Percentiles rank a stretch among this genome's conserved stretches.
These are phyloP conservation scores for Andrena hattorfiana DNA, from an alignment of 2,888 invertebrate genomes.

Conservation along the genomic window DNA sequence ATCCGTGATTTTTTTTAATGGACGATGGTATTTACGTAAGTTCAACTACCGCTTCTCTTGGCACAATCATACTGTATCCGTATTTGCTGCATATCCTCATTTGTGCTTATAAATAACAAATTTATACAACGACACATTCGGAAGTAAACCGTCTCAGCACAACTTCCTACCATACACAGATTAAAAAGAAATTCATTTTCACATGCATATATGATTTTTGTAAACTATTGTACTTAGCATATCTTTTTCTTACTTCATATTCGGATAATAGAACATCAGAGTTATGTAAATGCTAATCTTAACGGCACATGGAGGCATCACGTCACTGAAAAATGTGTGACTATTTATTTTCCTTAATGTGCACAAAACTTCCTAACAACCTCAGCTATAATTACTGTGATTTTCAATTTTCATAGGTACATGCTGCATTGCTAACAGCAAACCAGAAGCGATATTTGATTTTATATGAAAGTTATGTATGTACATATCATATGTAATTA, in stretches of 20 bases:
- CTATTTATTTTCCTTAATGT: neutral
- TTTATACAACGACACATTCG: constrained; percentile 40
- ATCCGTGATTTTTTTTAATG: constrained; percentile 11
- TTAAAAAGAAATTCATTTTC: constrained; percentile 36
- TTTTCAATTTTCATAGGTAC: neutral
- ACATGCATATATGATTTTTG: constrained; percentile 26
- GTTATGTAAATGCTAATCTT: neutral
- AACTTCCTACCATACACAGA: constrained; percentile 53
- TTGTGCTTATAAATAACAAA: constrained; percentile 29
- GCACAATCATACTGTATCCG: constrained; percentile 5
- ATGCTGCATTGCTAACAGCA: neutral
- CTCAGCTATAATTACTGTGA: neutral
- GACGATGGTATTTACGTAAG: constrained; percentile 8
- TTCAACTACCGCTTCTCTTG: constrained; percentile 22
- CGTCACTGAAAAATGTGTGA: neutral
- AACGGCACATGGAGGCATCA: neutral
- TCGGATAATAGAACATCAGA: constrained; percentile 3
- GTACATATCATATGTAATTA: no score
- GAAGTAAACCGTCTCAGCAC: constrained; percentile 33
- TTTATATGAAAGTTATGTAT: no score
- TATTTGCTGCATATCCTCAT: neutral
- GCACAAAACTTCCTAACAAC: neutral
- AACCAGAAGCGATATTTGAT: neutral
- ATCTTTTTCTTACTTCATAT: constrained; percentile 17
- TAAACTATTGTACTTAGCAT: constrained; percentile 9